Evolutionary conservation across 2,888 invertebrate species (phyloP).

Genomic region (Elegia similella): DNA sequence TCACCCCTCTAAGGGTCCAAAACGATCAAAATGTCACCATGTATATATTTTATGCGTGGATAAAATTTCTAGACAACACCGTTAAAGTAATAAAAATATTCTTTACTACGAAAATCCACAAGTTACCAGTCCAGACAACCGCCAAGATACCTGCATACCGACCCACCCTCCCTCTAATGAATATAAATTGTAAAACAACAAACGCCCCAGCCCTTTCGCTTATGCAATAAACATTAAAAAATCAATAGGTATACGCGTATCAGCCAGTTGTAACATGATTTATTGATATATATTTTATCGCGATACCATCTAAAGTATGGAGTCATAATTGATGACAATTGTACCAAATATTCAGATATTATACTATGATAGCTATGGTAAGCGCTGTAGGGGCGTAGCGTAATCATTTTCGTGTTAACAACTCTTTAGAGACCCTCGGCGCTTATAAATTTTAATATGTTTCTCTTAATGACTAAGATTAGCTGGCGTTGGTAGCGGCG

Average conservation of each 20-base stretch:
- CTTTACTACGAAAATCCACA: not conserved
- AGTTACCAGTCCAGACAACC: not conserved
- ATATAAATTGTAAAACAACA: conserved; percentile 71
- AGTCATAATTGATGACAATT: conserved; percentile 74
- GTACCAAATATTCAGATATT: conserved; percentile 44
- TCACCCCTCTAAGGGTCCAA: too few relatives aligned
- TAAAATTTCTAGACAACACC: too few relatives aligned
- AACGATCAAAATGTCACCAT: too few relatives aligned
- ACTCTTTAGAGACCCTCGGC: conserved; percentile 58
- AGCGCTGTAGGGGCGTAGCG: conserved; percentile 36
- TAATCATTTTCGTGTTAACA: conserved; percentile 76
- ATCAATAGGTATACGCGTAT: conserved; percentile 75
- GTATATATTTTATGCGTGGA: too few relatives aligned
- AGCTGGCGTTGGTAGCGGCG: conserved; percentile 40
- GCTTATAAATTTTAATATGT: conserved; percentile 66
- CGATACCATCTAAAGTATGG: conserved; percentile 76
- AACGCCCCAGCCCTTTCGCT: conserved; percentile 62
- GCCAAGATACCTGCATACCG: conserved; percentile 9
- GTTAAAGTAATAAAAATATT: too few relatives aligned
- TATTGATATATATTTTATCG: conserved; percentile 77
- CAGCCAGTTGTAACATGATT: conserved; percentile 69
- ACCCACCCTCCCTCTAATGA: conserved; percentile 54
- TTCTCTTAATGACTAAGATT: conserved; percentile 64
- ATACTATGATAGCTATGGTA: conserved; percentile 29
- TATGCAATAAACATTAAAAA: conserved; percentile 68